Evolutionary conservation across 2,888 invertebrate species (phyloP), one percentile per base, ranked within the genome.

Genomic region (Parasteatoda lunata): DNA sequence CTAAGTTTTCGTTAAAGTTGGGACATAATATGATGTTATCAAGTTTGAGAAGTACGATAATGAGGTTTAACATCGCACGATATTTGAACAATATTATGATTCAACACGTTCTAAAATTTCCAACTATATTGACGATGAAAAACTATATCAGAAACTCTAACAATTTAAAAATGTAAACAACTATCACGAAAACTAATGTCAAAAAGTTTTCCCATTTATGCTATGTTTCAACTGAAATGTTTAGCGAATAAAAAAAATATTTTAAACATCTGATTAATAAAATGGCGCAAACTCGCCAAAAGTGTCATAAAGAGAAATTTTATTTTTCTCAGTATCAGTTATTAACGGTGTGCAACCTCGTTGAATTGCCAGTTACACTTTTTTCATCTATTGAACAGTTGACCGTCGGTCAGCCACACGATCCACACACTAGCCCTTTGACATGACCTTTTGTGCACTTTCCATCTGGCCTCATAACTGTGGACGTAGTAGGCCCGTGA

Each of bases 391-490:
- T 47, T 78, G 65, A 49, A 49, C 15, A 30, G 3, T 13, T 5
- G 76, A 66, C 80, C 80, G 71, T 7, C 66, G 68, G 85, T 66
- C 71, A 54, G 80, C 71, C 85, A 80, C 83, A 83, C 83, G 83
- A 49, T 71, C 77, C 70, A 76, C 85, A 76, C 77, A 80, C 54
- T 80, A 75, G 80, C 80, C 85, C 85, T 80, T 71, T 85, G 85
- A 85, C 85, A 80, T 65, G 71, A 77, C 76, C 85, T 76, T 80
- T 86, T 70, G 70, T 72, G 71, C 70, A 79, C 51, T 71, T 77
- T 65, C 77, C 77, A 71, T 77, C 77, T 72, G 77, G 66, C 71
- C 77, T 52, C 45, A 5, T 5, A 54, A n/a, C 52, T 9, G 54
- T 82, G 76, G 65, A 68, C n/a, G 64, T 51, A 15, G 45, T 11